These are phyloP conservation scores for Hemiscyllium ocellatum DNA, from an alignment of 2,113 vertebrate genomes.

Conservation along the genomic window DNA sequence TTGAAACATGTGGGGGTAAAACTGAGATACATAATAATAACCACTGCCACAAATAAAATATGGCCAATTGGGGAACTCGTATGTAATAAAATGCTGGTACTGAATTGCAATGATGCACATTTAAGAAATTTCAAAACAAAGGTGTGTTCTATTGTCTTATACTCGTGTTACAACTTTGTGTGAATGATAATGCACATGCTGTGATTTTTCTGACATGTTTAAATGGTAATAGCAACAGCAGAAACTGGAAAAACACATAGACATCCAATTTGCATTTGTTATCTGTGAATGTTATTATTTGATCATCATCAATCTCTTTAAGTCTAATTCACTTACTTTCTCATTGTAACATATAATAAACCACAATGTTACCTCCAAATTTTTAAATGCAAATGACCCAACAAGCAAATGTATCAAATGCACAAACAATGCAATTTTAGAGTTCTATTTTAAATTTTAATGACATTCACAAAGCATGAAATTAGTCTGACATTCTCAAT, in stretches of 20 bases:
- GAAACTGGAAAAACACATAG: background rate
- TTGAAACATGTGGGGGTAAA: slow-evolving; percentile 2
- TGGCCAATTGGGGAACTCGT: background rate
- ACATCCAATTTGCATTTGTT: background rate
- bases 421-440: background rate
- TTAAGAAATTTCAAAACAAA: background rate
- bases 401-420: background rate
- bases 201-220: background rate
- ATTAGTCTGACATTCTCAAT: background rate
- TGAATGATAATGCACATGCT: background rate
- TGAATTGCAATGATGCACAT: background rate
- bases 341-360: background rate
- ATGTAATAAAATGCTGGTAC: background rate
- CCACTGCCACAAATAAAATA: background rate
- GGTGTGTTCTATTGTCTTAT: background rate
- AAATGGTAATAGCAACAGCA: background rate
- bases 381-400: background rate
- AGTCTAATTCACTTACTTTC: background rate
- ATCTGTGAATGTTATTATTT: background rate
- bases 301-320: background rate
- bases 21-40: slow-evolving; percentile 5
- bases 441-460: background rate
- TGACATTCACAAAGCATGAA: background rate
- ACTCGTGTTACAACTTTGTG: background rate
- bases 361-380: background rate